Evolutionary conservation across 2,797 vertebrate species (phyloP).

Genomic region (Chaetophractus vellerosus): DNA sequence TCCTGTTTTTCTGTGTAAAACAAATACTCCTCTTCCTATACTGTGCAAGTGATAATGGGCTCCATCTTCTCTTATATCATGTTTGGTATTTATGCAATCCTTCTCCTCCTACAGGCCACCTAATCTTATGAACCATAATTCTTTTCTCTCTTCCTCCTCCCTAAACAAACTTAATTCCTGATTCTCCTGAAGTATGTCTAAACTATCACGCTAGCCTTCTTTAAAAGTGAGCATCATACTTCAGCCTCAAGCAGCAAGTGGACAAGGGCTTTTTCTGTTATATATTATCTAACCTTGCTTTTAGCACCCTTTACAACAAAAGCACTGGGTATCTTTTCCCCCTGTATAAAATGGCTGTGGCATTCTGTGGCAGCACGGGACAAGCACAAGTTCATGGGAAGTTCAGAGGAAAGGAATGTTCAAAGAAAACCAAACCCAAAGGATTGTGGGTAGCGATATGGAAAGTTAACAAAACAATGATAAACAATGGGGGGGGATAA

Average conservation of each 20-base stretch:
- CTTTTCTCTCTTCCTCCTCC: slow-evolving; percentile 81
- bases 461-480: slow-evolving; percentile 89
- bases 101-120: slow-evolving; percentile 85
- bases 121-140: slow-evolving; percentile 86
- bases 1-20: slow-evolving; percentile 76
- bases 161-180: slow-evolving; percentile 84
- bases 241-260: slow-evolving; percentile 42
- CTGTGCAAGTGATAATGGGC: slow-evolving; percentile 65
- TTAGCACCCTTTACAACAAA: slow-evolving; percentile 71
- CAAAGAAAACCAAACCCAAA: slow-evolving; percentile 89
- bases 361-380: slow-evolving; percentile 80
- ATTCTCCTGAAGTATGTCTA: slow-evolving; percentile 75
- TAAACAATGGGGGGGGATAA: slow-evolving; percentile 89
- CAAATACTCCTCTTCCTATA: slow-evolving; percentile 75
- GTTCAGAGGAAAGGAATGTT: slow-evolving; percentile 91
- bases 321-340: slow-evolving; percentile 48
- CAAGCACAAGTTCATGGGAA: slow-evolving; percentile 89
- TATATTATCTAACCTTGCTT: slow-evolving; percentile 56
- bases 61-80: slow-evolving; percentile 81
- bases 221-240: slow-evolving; percentile 58
- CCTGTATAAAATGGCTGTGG: slow-evolving; percentile 75
- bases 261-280: slow-evolving; percentile 55
- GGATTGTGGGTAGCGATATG: slow-evolving; percentile 88
- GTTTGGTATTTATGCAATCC: slow-evolving; percentile 85
- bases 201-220: slow-evolving; percentile 67